Percentiles rank a stretch among this genome's conserved stretches.
These are phyloP conservation scores for Hemibagrus wyckioides DNA, from an alignment of 2,113 vertebrate genomes.

Conservation along the genomic window DNA sequence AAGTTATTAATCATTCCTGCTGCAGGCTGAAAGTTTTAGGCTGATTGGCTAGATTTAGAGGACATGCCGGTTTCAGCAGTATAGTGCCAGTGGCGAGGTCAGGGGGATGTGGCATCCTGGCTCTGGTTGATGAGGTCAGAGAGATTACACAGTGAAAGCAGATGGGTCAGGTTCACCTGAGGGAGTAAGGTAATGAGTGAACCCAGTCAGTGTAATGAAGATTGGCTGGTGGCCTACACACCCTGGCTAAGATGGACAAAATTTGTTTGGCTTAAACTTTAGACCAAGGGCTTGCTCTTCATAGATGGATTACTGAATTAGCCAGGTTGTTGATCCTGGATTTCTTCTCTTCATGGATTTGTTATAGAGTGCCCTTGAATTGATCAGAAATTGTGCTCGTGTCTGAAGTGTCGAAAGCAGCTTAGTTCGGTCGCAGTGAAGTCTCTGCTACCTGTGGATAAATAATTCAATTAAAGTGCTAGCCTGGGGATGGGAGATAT, in stretches of 20 bases:
- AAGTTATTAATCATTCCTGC: not conserved
- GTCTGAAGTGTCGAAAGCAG: not conserved
- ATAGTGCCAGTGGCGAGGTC: not conserved
- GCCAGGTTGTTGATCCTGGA: not conserved
- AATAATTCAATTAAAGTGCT: not conserved
- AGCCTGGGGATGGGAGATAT: not conserved
- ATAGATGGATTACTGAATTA: not conserved
- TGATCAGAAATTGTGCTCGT: not conserved
- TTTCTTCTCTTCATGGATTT: not conserved
- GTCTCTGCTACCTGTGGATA: not conserved
- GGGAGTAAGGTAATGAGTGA: slow-evolving; percentile 10
- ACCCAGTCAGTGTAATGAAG: slow-evolving; percentile 13
- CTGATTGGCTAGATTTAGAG: not conserved
- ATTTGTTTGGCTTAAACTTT: slow-evolving; percentile 47
- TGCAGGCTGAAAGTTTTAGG: not conserved
- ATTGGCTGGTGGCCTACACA: slow-evolving; percentile 34
- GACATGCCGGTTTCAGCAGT: slow-evolving; percentile 1
- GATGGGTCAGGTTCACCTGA: slow-evolving; percentile 34
- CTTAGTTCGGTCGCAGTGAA: not conserved
- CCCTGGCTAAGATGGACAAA: not conserved
- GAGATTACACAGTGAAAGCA: slow-evolving; percentile 39
- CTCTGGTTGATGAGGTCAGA: slow-evolving; percentile 30
- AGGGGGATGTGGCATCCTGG: slow-evolving; percentile 11
- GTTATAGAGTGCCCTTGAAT: not conserved
- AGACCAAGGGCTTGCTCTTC: slow-evolving; percentile 29